Evolutionary conservation across 2,797 vertebrate genomes (phyloP).

Genomic region (Aphelocoma californica): DNA sequence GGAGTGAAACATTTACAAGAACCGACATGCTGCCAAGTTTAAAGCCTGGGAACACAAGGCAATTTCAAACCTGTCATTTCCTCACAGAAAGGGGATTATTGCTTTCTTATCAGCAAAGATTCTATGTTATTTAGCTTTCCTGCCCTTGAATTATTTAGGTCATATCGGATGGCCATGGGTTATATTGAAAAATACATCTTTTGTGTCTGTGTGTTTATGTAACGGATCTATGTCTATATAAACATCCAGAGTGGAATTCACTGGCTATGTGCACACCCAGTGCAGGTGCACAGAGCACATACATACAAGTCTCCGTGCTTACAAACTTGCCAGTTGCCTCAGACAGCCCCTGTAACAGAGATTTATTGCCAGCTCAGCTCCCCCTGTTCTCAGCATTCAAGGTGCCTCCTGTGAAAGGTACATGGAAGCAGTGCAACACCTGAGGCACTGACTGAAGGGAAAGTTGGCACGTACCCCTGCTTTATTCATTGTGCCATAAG

Average conservation of each 20-base stretch:
- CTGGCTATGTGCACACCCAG: neutral
- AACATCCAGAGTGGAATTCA: neutral
- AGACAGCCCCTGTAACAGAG: neutral
- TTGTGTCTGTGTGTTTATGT: neutral
- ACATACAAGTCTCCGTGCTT: fast-evolving
- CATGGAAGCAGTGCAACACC: neutral
- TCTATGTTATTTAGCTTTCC: neutral
- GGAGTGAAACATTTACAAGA: constrained; percentile 50
- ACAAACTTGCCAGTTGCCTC: neutral
- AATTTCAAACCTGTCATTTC: constrained; percentile 74
- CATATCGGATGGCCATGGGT: neutral
- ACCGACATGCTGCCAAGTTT: constrained; percentile 53
- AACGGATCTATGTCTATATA: fast-evolving
- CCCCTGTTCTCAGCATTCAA: neutral
- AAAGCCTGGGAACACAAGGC: constrained; percentile 50
- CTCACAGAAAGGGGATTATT: constrained; percentile 58
- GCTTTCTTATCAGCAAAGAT: constrained; percentile 49
- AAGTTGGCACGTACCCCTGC: neutral
- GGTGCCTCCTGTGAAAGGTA: neutral
- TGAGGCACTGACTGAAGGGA: neutral
- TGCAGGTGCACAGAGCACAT: neutral
- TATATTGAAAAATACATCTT: neutral
- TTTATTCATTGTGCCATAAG: neutral
- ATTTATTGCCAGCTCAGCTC: neutral
- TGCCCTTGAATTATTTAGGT: constrained; percentile 28